A percentile compares a stretch with the other conserved stretches of the same genome.
Evolutionary conservation across 2,888 invertebrate genomes (phyloP).

Genomic region (Pseudococcus viburni): DNA sequence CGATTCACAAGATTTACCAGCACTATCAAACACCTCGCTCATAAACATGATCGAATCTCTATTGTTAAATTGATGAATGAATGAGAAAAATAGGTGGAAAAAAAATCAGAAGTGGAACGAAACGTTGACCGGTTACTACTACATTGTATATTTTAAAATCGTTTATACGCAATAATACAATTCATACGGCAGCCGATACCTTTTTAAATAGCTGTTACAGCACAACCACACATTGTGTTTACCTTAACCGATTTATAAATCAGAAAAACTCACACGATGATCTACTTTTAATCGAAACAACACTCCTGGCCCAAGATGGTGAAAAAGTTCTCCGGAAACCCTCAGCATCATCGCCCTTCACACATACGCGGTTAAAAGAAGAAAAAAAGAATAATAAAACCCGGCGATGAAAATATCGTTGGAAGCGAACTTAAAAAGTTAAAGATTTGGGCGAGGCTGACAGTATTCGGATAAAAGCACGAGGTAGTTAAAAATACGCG

Average conservation of each 20-base stretch:
- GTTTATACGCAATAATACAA: slow-evolving; percentile 42
- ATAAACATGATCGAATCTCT: slow-evolving; percentile 7
- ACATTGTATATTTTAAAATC: slow-evolving; percentile 16
- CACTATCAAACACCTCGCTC: background rate
- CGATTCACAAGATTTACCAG: background rate
- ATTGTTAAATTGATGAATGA: slow-evolving; percentile 50
- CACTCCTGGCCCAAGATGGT: background rate
- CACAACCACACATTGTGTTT: slow-evolving; percentile 41
- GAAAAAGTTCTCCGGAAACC: background rate
- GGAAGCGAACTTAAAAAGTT: slow-evolving; percentile 36
- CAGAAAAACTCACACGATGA: background rate
- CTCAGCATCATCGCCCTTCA: no score
- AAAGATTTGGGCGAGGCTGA: slow-evolving; percentile 62
- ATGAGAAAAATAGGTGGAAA: slow-evolving; percentile 20
- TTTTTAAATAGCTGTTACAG: slow-evolving; percentile 25
- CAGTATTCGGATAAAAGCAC: slow-evolving; percentile 44
- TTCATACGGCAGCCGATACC: background rate
- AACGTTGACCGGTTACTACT: background rate
- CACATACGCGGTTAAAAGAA: background rate
- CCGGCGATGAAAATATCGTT: slow-evolving; percentile 36
- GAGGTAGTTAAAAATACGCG: slow-evolving; percentile 64
- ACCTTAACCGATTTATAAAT: slow-evolving; percentile 13
- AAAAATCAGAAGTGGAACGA: slow-evolving; percentile 46
- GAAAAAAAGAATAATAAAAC: background rate
- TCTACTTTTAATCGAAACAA: slow-evolving; percentile 18